Evolutionary conservation across 2,113 vertebrate species (phyloP), one percentile per base, ranked within the genome.

Genomic region (Riparia riparia): DNA sequence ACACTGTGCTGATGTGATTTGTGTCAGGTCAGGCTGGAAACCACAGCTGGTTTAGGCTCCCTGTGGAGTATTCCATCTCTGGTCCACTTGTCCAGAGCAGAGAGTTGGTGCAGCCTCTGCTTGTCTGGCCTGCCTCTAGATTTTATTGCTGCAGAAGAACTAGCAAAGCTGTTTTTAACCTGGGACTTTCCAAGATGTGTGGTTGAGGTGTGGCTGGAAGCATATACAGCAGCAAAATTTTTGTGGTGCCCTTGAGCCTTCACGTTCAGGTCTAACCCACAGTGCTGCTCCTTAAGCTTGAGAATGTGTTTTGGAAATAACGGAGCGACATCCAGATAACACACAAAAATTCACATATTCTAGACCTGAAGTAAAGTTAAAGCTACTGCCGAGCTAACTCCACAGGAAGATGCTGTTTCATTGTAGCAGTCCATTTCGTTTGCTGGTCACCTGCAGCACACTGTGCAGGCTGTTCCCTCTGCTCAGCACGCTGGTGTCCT

Each of bases 31-130:
- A 22, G 69, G 31, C 28, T 68, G 8, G 47, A 68, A 70, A 37
- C 22, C 34, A 10, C 15, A 12, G 20, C 45, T 47, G 45, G 21
- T 13, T 66, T 70, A 1, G 9, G 5, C 34, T n/a, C 34, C 37
- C 39, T 51, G 3, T 32, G 29, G 34, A 29, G 8, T 22, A 1
- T 16, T n/a, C 6, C 18, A 24, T 14, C 15, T 11, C 20, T 68
- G 42, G 2, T 39, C 17, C 14, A 4, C n/a, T 58, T 2, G 0
- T 19, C 14, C 41, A 10, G 50, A 29, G 50, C 26, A 64, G 31
- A 26, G n/a, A 17, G 26, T 5, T 70, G n/a, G 5, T 65, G 31
- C 6, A 17, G 31, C 2, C 31, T 66, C 1, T 25, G 22, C 15
- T 29, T 64, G 9, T 41, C 66, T 66, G 51, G 11, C 24, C 42